Base-by-base conservation (phyloP, 2,797 vertebrate species). In the Otolemur crassicaudatus region DNA sequence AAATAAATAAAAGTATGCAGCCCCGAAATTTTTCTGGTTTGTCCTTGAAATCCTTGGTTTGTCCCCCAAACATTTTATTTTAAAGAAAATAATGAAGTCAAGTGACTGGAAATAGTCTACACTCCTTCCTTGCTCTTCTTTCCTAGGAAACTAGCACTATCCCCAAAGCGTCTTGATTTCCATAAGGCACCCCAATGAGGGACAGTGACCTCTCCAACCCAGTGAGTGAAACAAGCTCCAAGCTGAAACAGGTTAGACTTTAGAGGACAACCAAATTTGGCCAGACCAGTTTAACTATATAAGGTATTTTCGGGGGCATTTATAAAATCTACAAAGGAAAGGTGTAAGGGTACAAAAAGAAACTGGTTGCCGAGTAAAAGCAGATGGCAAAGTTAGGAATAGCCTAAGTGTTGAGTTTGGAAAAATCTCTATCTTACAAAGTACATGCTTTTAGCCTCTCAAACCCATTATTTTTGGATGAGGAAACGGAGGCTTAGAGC, bases 371-470 rank as follows among this genome's bases (percentile, higher is more conserved):
- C 65, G 27, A n/a, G 65, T 34, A 72, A 70, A 69, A 93, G 72
- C 67, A 46, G 46, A 40, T 43, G 0, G 2, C 43, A 69, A 83
- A 79, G 23, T 60, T 37, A 65, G 43, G 75, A 87, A 76, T 2
- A 76, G 49, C 25, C 58, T 17, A 76, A 49, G 20, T 4, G 11
- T 27, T n/a, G 72, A 34, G 77, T 72, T 20, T 20, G 90, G 23
- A 94, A 29, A n/a, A 87, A 61, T 31, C 60, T 10, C 10, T 12
- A 16, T 34, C 43, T 84, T 75, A n/a, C 69, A 67, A 84, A 34
- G 77, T 67, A 61, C 85, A 46, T 4, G 61, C 49, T 76, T 93
- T 96, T 49, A 91, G 79, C 27, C 53, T 83, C 76, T 82, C 80
- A 86, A 93, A 12, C 19, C 76, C 82, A 16, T 40, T 40, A 5